These are phyloP conservation scores for Prionace glauca DNA, from an alignment of 2,797 vertebrate species.

Conservation along the genomic window DNA sequence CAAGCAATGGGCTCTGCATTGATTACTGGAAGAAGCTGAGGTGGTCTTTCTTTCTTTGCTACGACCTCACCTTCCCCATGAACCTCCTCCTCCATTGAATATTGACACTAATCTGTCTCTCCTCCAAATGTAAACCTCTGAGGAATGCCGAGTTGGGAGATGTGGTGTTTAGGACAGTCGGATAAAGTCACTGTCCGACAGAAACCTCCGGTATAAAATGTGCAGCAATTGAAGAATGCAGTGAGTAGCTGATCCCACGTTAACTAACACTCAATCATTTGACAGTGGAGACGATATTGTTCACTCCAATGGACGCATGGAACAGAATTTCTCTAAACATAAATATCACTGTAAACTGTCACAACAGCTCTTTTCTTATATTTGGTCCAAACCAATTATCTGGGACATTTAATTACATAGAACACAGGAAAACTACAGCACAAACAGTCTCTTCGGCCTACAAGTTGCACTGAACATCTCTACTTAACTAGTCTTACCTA, in stretches of 20 bases:
- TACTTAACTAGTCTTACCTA: too few species aligned
- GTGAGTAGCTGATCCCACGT: neutral
- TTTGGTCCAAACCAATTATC: neutral
- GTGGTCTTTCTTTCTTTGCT: neutral
- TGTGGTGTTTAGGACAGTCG: neutral
- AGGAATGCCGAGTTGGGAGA: too few species aligned
- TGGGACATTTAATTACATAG: neutral
- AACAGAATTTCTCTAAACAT: neutral
- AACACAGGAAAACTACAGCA: too few species aligned
- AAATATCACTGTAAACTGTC: constrained; percentile 1
- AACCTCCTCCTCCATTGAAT: neutral
- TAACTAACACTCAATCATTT: neutral
- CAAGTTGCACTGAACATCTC: too few species aligned
- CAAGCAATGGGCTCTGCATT: neutral
- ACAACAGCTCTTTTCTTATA: neutral
- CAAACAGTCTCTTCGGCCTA: too few species aligned
- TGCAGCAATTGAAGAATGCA: neutral
- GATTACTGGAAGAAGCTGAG: neutral
- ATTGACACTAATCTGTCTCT: neutral
- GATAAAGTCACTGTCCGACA: neutral
- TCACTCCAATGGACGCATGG: neutral
- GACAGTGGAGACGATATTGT: neutral
- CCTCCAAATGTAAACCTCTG: neutral
- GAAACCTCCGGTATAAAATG: neutral
- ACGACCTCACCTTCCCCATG: too few species aligned